Evolutionary conservation across 2,888 invertebrate species (phyloP), one percentile per base, ranked within the genome.

Genomic region (Augochlorella aurata): DNA sequence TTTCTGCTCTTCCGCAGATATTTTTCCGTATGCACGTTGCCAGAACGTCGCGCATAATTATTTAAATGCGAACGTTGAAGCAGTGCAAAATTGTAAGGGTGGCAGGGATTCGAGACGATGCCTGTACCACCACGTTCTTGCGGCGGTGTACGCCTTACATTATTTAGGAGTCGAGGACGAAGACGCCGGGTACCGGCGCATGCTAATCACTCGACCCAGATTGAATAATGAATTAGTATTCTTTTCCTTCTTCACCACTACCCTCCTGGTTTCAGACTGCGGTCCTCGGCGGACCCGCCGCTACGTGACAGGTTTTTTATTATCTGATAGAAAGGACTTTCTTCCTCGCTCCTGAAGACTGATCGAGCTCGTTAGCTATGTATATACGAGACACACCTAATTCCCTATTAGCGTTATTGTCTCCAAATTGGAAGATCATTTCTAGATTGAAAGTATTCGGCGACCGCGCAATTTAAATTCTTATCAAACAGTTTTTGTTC

Each of bases 141-240:
- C 90, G 90, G 89, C 79, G 88, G 88, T 89, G 69, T 81, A 87
- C 91, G 91, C 87, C 91, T 92, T 92, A 92, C 92, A 92, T 92
- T 92, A 92, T 92, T 92, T 92, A 92, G 91, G 87, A 90, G 87
- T 87, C 85, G 83, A 89, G 82, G 85, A 87, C 87, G 85, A 85
- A 86, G 88, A 85, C 87, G 88, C 89, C 89, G 89, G 79, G 88
- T 90, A 88, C 87, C 85, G 91, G 86, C 90, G 93, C 93, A 94
- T 95, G 95, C 95, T 95, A 95, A 95, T 95, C 95, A 95, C 94
- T 94, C 94, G 94, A 93, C 94, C 94, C 94, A 94, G 94, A 94
- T 94, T 94, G 95, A 95, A 95, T 95, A 95, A 95, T 95, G 95
- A 95, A 95, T 95, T 94, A 94, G 94, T 94, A 94, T 95, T 95